Percentiles rank a stretch among this genome's conserved stretches.
Evolutionary conservation across 2,888 invertebrate genomes (phyloP).

Genomic region (Camponotus fellah): DNA sequence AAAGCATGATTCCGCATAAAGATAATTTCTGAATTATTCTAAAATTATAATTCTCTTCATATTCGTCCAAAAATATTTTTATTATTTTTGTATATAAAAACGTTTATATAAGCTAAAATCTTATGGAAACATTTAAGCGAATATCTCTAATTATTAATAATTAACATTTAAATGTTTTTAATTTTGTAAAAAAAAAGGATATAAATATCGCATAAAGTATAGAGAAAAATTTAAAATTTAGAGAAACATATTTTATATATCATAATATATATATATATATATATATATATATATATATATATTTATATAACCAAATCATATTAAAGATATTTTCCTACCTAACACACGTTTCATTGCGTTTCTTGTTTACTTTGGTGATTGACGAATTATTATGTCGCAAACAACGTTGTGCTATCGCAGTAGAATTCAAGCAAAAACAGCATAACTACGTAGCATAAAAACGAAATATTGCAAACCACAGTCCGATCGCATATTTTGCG

Average conservation of each 20-base stretch:
- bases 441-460: background rate
- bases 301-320: background rate
- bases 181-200: background rate
- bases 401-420: background rate
- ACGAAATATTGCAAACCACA: background rate
- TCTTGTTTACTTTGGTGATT: background rate
- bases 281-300: background rate
- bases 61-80: background rate
- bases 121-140: background rate
- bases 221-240: background rate
- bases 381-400: background rate
- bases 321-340: background rate
- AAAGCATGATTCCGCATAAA: slow-evolving; percentile 24
- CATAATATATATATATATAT: background rate
- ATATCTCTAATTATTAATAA: background rate
- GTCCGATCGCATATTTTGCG: slow-evolving; percentile 15
- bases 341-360: background rate
- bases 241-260: background rate
- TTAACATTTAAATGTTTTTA: background rate
- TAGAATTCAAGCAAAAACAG: background rate
- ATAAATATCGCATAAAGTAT: background rate
- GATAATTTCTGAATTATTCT: slow-evolving; percentile 9
- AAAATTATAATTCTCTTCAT: slow-evolving; percentile 20
- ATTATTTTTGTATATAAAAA: background rate
- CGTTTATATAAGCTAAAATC: background rate